A percentile compares a stretch with the other conserved stretches of the same genome.
phyloP scores from a whole-genome alignment of 2,113 vertebrate genomes.

The Sporophila hypoxantha region DNA sequence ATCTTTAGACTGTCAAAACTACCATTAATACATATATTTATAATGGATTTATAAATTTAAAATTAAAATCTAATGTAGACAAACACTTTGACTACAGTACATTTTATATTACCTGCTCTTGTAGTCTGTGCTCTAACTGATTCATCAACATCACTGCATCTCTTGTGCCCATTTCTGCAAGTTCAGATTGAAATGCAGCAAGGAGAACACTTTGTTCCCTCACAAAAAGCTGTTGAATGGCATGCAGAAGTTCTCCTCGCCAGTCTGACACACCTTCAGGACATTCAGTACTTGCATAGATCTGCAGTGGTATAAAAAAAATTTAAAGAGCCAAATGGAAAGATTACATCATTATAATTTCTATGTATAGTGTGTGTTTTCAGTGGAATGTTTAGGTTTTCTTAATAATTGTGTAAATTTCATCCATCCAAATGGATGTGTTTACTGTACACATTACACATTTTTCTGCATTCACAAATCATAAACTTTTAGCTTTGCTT shows the following conservation, averaged over 20 bases:
- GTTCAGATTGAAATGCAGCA: constrained; percentile 74
- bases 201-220: constrained; percentile 78
- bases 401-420: not conserved
- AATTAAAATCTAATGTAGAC: not conserved
- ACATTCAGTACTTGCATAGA: constrained; percentile 38
- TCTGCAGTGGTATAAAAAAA: constrained; percentile 35
- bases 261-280: constrained; percentile 72
- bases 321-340: not conserved
- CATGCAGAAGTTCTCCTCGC: constrained; percentile 81
- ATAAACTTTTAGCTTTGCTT: not conserved
- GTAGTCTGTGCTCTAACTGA: constrained; percentile 79
- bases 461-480: not conserved
- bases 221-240: constrained; percentile 81
- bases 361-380: not conserved
- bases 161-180: constrained; percentile 73
- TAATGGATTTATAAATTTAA: not conserved
- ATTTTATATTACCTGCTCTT: constrained; percentile 79
- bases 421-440: not conserved
- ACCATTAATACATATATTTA: not conserved
- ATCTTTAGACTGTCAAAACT: not conserved
- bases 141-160: constrained; percentile 77
- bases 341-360: not conserved
- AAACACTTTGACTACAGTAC: not conserved
- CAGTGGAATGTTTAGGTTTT: not conserved
- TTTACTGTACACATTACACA: not conserved